Evolutionary conservation across 2,888 invertebrate genomes (phyloP).

Genomic region (Scaptomyza caliginosa): DNA sequence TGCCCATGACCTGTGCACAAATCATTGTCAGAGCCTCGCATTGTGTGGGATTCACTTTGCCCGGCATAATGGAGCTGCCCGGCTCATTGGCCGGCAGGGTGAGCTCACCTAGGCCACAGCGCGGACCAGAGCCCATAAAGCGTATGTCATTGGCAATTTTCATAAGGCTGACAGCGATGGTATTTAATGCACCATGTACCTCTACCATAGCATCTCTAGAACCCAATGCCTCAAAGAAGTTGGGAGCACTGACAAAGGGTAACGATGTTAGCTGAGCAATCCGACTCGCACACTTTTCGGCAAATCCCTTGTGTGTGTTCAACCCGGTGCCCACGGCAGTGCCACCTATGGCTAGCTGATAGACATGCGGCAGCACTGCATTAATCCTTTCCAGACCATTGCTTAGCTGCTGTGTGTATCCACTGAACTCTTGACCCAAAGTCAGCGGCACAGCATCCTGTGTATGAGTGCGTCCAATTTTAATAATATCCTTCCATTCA

Average conservation of each 20-base stretch:
- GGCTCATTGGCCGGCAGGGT: conserved; percentile 98
- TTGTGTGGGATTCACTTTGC: conserved; percentile 99
- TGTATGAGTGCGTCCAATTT: conserved; percentile 94
- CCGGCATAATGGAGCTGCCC: conserved; percentile 99
- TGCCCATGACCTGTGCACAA: conserved; percentile 97
- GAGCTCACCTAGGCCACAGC: conserved; percentile 97
- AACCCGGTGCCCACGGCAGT: conserved; percentile 99
- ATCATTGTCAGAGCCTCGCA: conserved; percentile 99
- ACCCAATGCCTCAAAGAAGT: conserved; percentile 98
- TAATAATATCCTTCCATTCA: conserved; percentile 95
- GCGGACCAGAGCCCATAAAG: conserved; percentile 96
- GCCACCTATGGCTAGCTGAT: conserved; percentile 96
- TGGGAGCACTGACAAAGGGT: conserved; percentile 96
- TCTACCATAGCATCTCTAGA: conserved; percentile 97
- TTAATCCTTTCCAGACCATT: conserved; percentile 93
- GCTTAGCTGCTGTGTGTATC: conserved; percentile 92
- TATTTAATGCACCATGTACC: conserved; percentile 96
- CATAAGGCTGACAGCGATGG: conserved; percentile 95
- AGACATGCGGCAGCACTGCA: conserved; percentile 92
- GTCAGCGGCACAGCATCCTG: conserved; percentile 97
- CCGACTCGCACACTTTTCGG: conserved; percentile 93
- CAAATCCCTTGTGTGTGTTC: conserved; percentile 96
- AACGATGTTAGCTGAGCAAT: conserved; percentile 92
- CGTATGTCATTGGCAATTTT: conserved; percentile 97
- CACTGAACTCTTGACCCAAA: conserved; percentile 98